Base-by-base conservation (phyloP, 2,888 invertebrate genomes). In the Drosophila conformis region DNA sequence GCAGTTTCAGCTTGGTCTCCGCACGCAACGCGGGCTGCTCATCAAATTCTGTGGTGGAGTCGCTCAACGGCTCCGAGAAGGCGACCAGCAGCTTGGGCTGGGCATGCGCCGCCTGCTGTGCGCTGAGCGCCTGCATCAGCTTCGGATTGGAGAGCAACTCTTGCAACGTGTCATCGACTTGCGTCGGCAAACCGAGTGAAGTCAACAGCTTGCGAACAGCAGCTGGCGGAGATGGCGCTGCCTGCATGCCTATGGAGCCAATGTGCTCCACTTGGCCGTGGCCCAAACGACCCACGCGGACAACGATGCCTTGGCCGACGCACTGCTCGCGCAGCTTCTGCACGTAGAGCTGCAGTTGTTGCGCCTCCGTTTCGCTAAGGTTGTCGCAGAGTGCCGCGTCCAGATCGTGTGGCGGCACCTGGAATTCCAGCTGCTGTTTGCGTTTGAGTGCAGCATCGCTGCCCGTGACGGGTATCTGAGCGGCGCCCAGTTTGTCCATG, bases 361-460 rank as follows among this genome's bases (percentile, higher is more conserved):
- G 94, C 58, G 94, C 93, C 78, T 95, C 95, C 0, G 90, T 88
- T 61, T 93, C 93, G 1, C 94, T 93, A 46, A 95, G 86, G 81
- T 93, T 93, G 70, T 93, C 92, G 69, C 93, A 93, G 8, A 93
- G 82, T 0, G 90, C 82, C 3, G 93, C 92, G 91, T 97, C 96
- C 54, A 97, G 95, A 91, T 97, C 97, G 90, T 97, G 97, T 2
- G 96, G 95, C 15, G 97, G 97, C 66, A 98, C 94, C 93, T 98
- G 98, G 73, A 96, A 96, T 87, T 97, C 96, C 7, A 98, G 94
- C 85, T 97, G 96, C 67, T 97, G 96, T 80, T 96, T 96, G 25
- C 98, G 94, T 79, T 95, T 95, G 58, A 95, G 94, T 1, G 97
- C 97, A 36, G 97, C 98, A 73, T 95, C 95, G 49, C 97, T 96